These are phyloP conservation scores for Strigops habroptila DNA, from an alignment of 2,113 vertebrate species.

Conservation along the genomic window DNA sequence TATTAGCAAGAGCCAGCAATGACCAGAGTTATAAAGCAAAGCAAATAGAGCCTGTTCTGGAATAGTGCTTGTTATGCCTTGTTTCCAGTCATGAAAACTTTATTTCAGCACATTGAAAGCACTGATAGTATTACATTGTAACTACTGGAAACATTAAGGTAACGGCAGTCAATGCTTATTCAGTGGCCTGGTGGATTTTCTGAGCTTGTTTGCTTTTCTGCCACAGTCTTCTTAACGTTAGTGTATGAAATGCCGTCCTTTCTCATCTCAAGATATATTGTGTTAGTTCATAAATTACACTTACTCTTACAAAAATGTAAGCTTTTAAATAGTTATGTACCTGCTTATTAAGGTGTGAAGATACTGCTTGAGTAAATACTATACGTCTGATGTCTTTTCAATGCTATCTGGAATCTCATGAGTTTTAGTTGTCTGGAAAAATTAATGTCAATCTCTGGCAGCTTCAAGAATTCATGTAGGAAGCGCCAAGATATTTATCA, in stretches of 20 bases:
- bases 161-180: not conserved
- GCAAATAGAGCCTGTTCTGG: not conserved
- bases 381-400: not conserved
- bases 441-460: not conserved
- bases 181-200: not conserved
- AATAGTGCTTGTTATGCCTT: not conserved
- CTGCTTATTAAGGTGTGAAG: not conserved
- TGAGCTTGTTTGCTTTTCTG: not conserved
- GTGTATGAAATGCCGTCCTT: not conserved
- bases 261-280: not conserved
- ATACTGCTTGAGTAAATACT: not conserved
- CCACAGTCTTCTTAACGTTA: fast-evolving
- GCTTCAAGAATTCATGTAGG: not conserved
- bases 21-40: not conserved
- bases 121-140: not conserved
- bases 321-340: not conserved
- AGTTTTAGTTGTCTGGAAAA: not conserved
- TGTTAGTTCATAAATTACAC: not conserved
- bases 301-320: not conserved
- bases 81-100: not conserved
- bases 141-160: not conserved
- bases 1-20: not conserved
- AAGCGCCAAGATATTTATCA: not conserved
- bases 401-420: not conserved
- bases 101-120: not conserved